Evolutionary conservation across 2,888 invertebrate species (phyloP).

Genomic region (Perizoma affinitatum): DNA sequence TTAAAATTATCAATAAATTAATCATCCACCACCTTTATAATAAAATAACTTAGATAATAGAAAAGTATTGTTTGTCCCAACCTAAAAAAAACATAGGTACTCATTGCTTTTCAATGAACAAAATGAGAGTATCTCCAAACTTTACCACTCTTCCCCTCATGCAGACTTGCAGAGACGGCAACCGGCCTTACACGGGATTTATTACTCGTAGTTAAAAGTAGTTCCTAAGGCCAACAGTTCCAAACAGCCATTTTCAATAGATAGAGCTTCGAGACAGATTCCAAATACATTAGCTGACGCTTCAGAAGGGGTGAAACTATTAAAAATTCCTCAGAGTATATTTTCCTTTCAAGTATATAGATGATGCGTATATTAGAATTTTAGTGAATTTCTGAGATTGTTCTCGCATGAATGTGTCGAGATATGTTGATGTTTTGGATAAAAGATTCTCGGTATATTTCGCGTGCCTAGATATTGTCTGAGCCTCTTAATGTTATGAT

Average conservation of each 20-base stretch:
- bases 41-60: no score
- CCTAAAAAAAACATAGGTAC: no score
- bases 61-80: no score
- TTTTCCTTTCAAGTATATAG: conserved; percentile 53
- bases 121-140: neutral
- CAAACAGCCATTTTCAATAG: conserved; percentile 81
- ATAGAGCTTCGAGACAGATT: conserved; percentile 80
- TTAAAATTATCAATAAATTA: no score
- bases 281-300: conserved; percentile 80
- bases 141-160: conserved; percentile 55
- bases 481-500: no score
- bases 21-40: no score
- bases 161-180: conserved; percentile 67
- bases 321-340: conserved; percentile 73
- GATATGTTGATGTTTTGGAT: conserved; percentile 5
- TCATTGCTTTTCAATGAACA: neutral
- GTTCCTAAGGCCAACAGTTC: conserved; percentile 77
- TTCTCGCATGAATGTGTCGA: conserved; percentile 18
- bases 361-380: conserved; percentile 73
- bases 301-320: conserved; percentile 68
- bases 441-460: neutral
- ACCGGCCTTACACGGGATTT: conserved; percentile 74
- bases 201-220: conserved; percentile 82
- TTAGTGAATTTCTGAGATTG: conserved; percentile 45
- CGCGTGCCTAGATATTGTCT: neutral